Base-by-base conservation (phyloP, 2,888 invertebrate species). In the Flabesymbios commensalis region DNA sequence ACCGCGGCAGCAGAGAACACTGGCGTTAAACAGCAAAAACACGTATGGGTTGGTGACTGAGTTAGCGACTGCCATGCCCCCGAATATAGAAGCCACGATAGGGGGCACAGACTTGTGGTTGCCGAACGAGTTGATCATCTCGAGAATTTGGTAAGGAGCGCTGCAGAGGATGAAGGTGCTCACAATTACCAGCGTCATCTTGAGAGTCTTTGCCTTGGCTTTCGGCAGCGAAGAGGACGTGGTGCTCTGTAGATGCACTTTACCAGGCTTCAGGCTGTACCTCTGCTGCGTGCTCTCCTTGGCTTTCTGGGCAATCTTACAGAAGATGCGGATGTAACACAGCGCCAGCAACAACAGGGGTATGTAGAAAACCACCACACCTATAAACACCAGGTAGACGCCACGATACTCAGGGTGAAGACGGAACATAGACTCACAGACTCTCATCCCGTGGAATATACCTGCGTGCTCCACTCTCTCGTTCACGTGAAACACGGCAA, bases 161-260 rank as follows among this genome's bases (percentile, higher is more conserved):
- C 76, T 74, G 66, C 78, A 80, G n/a, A 78, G 54, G 51, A 80
- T 72, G 68, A 78, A 83, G n/a, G 75, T 72, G 1, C 72, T 53
- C 4, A 80, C 78, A n/a, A 82, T 80, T 4, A 81, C 79, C 33
- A 81, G 67, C 3, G 82, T 80, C 81, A 83, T 82, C 65, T 78
- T 81, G 31, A 83, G 65, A 2, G 81, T 82, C 64, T 82, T 83
- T 17, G 78, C 72, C 67, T 80, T 81, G 5, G 83, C 83, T 57
- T 74, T 75, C 14, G 80, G 78, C 26, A 83, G 71, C 0, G 81
- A 77, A 28, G 70, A 74, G 10, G 78, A 78, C 3, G 2, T 73
- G 1, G 79, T 78, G 61, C 76, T 75, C 60, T 78, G 78, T 14
- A 79, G 70, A 29, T 75, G 74, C 28, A 80, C 70, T 62, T 77